These are phyloP conservation scores for Erpetoichthys calabaricus DNA, from an alignment of 2,797 vertebrate species.

Conservation along the genomic window DNA sequence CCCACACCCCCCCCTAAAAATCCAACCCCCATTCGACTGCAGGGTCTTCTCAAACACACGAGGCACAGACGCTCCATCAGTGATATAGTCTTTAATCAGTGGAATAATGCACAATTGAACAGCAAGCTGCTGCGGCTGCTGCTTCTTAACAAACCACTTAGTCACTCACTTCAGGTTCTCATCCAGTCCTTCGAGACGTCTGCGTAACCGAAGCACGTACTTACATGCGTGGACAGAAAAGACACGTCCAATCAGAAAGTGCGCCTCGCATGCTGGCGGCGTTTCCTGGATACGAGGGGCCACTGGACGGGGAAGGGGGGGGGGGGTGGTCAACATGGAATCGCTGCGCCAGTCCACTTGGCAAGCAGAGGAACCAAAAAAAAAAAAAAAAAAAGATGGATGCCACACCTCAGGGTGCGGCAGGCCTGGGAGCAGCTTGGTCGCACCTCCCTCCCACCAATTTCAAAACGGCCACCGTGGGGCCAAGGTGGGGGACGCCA, in stretches of 20 bases:
- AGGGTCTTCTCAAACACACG: slow-evolving; percentile 18
- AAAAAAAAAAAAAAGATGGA: too few species aligned
- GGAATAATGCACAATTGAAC: slow-evolving; percentile 71
- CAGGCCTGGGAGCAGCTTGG: too few species aligned
- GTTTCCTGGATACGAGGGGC: slow-evolving; percentile 3
- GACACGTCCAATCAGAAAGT: slow-evolving; percentile 15
- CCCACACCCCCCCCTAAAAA: too few species aligned
- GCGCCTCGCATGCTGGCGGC: background rate
- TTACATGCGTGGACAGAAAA: slow-evolving; percentile 73
- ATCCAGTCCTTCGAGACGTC: slow-evolving; percentile 22
- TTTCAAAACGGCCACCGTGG: too few species aligned
- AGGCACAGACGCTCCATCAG: slow-evolving; percentile 38
- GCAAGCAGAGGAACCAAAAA: too few species aligned
- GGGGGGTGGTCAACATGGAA: too few species aligned
- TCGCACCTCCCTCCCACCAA: too few species aligned
- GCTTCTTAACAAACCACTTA: background rate
- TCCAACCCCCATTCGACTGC: too few species aligned
- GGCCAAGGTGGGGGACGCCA: too few species aligned
- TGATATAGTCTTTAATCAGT: slow-evolving; percentile 75
- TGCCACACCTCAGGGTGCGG: too few species aligned
- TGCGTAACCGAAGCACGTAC: slow-evolving; percentile 64
- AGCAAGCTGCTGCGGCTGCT: slow-evolving; percentile 46
- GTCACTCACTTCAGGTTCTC: slow-evolving; percentile 2
- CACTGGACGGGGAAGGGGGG: too few species aligned
- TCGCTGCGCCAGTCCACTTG: too few species aligned